Base-by-base conservation (phyloP, 2,113 vertebrate species). In the Lophura nycthemera region DNA sequence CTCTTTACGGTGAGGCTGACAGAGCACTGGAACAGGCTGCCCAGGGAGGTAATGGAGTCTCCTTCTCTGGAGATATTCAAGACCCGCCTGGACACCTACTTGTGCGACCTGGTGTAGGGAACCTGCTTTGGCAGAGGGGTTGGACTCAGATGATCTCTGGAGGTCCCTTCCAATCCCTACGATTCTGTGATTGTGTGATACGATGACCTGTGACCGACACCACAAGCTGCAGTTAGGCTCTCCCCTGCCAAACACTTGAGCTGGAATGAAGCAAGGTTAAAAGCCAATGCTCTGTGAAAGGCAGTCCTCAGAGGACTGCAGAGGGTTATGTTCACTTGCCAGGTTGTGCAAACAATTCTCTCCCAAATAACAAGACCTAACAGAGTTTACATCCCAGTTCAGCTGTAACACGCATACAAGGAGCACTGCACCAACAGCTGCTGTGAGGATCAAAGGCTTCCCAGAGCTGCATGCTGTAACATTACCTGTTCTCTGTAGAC, bases 231-330 rank as follows among this genome's bases (percentile, higher is more conserved):
- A n/a, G 1, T 10, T 16, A n/a, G 50, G 34, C 3, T 78, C 60
- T 72, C 25, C 60, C 30, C 34, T 56, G 78, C 36, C 91, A 93
- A 89, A 89, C 45, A 18, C 36, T 61, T 20, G 64, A 73, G 56
- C 71, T 90, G 32, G 13, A 32, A 32, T 0, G 14, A 67, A 80
- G 64, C 0, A 4, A 85, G 36, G 36, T 79, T 18, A 81, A 80
- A 85, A 24, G 10, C 21, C 69, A 56, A 8, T 30, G 71, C 29
- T 76, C 52, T 54, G 40, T n/a, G 42, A 34, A 54, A 60, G 30
- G 30, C 54, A 69, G 11, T 29, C 64, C 63, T 63, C 56, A 22
- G 74, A 60, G 47, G 25, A n/a, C 0, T 83, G 80, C 89, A 2
- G 3, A 81, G 54, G 40, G 24, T 13, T 21, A 34, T 0, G 2